Evolutionary conservation across 37 sponge, comb jelly and placozoan species (phyloP).

Genomic region (Chondrosia reniformis): DNA sequence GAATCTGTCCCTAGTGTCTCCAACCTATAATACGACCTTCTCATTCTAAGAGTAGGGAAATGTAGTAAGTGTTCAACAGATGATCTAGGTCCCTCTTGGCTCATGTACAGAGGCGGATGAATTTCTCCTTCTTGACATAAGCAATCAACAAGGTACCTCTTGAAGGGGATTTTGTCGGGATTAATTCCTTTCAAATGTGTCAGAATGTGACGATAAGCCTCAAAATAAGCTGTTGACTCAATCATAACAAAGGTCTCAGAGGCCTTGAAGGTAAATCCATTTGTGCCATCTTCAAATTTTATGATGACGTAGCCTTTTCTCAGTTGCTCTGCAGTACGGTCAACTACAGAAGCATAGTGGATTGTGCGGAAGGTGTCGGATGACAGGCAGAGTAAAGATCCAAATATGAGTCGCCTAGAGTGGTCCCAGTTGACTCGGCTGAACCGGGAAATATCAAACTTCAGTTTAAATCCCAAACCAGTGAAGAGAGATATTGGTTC

Average conservation of each 20-base stretch:
- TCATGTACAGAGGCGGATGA: conserved; percentile 36
- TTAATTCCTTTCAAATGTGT: conserved; percentile 43
- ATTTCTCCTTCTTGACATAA: not conserved
- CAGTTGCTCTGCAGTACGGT: conserved; percentile 47
- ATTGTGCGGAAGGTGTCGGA: conserved; percentile 43
- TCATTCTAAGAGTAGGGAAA: no score
- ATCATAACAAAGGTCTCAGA: conserved; percentile 33
- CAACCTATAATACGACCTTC: no score
- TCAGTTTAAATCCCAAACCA: conserved; percentile 58
- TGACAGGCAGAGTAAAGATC: conserved; percentile 81
- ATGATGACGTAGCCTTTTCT: conserved; percentile 47
- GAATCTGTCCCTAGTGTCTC: not conserved
- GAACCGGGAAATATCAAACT: conserved; percentile 51
- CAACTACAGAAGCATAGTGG: conserved; percentile 60
- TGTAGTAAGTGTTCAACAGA: no score
- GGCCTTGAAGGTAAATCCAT: conserved; percentile 40
- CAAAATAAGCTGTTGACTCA: conserved; percentile 86
- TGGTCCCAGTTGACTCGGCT: conserved; percentile 74
- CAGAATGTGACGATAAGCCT: conserved; percentile 83
- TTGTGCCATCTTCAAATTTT: conserved; percentile 57
- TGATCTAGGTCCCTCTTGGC: not conserved
- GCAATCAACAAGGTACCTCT: conserved; percentile 58
- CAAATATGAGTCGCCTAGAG: conserved; percentile 71
- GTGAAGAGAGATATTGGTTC: conserved; percentile 57
- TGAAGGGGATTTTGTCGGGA: conserved; percentile 53